A percentile compares a stretch with the other conserved stretches of the same genome.
Conservation (phyloP, 2,888 invertebrate species). For the Matsumyia berberina region DNA sequence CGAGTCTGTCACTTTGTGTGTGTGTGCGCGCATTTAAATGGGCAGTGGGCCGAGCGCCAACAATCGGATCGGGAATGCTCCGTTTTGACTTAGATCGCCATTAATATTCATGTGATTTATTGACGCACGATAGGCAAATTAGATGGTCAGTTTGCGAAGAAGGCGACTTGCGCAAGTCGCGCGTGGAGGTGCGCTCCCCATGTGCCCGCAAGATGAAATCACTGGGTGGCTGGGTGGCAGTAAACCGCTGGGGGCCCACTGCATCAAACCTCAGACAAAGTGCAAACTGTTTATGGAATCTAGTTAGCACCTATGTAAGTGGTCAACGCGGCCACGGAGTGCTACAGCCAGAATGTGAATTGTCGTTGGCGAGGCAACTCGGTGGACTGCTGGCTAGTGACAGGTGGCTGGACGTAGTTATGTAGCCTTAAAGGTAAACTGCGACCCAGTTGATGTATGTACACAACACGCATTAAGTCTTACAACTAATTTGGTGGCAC, state of each 20-base stretch:
- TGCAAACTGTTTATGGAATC: slow-evolving; percentile 68
- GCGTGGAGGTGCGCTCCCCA: slow-evolving; percentile 2
- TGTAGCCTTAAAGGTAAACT: slow-evolving; percentile 24
- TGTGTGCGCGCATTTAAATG: slow-evolving; percentile 47
- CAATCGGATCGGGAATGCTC: slow-evolving; percentile 58
- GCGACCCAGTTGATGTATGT: slow-evolving; percentile 40
- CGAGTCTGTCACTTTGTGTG: slow-evolving; percentile 51
- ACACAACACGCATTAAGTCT: slow-evolving; percentile 20
- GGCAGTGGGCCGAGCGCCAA: slow-evolving; percentile 43
- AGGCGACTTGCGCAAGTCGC: slow-evolving; percentile 28
- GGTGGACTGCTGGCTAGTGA: slow-evolving; percentile 46
- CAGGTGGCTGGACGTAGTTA: slow-evolving; percentile 40
- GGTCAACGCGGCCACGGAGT: slow-evolving; percentile 13
- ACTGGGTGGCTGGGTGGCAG: slow-evolving; percentile 28
- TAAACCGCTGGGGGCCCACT: slow-evolving; percentile 24
- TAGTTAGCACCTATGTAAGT: slow-evolving; percentile 62
- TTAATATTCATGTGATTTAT: slow-evolving; percentile 76
- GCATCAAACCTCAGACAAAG: slow-evolving; percentile 32
- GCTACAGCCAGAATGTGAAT: not conserved
- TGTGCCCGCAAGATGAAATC: not conserved
- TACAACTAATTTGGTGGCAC: slow-evolving; percentile 57
- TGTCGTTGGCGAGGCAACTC: slow-evolving; percentile 34
- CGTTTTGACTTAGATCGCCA: slow-evolving; percentile 53
- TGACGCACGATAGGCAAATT: slow-evolving; percentile 73
- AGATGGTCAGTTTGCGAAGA: slow-evolving; percentile 35